Evolutionary conservation across 2,797 vertebrate genomes (phyloP).

Genomic region (Anas georgica): DNA sequence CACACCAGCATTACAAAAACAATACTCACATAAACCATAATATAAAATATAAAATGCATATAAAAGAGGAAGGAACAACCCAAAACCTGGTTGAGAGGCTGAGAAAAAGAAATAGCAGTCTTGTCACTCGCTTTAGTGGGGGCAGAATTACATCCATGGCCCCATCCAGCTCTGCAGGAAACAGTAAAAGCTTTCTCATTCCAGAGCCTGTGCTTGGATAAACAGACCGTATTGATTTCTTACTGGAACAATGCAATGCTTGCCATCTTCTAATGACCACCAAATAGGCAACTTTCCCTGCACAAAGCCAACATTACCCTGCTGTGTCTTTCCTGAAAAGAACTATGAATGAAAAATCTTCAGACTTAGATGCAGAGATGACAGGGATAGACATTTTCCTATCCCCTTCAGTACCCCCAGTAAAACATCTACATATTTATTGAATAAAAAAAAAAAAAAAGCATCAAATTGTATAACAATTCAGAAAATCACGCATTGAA

Average conservation of each 20-base stretch:
- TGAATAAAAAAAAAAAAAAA: neutral
- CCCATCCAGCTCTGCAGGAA: neutral
- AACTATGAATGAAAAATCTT: neutral
- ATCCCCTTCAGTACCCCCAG: fast-evolving
- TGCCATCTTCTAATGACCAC: neutral
- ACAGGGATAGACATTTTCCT: neutral
- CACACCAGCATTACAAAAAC: neutral
- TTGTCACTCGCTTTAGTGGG: neutral
- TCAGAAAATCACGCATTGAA: neutral
- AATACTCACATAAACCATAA: neutral
- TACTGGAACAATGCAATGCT: neutral
- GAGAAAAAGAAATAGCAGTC: neutral
- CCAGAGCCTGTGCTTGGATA: too few relatives aligned
- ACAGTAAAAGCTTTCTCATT: neutral
- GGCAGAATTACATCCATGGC: neutral
- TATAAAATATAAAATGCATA: neutral
- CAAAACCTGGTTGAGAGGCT: neutral
- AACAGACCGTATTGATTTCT: neutral
- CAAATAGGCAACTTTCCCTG: neutral
- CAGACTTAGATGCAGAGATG: neutral
- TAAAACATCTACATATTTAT: neutral
- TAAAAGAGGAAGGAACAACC: neutral
- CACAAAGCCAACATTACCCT: too few relatives aligned
- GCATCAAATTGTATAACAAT: neutral
- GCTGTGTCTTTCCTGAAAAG: neutral